These are phyloP conservation scores for Zoanthus sociatus DNA, from an alignment of 92 coral and sea anemone species.

Conservation along the genomic window DNA sequence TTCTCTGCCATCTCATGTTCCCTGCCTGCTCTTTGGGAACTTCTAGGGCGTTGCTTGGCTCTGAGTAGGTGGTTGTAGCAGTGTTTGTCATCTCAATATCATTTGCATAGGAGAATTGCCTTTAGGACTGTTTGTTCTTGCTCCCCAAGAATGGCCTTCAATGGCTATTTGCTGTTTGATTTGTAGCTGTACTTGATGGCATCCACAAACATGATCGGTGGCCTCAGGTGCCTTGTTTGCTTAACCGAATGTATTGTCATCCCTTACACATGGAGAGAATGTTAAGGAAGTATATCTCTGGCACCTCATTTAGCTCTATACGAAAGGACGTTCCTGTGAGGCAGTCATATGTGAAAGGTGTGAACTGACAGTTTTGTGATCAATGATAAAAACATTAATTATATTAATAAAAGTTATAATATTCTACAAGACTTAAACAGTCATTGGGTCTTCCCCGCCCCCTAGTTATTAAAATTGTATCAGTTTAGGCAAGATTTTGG, in stretches of 20 bases:
- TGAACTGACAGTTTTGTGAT: background rate
- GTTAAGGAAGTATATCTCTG: slow-evolving; percentile 17
- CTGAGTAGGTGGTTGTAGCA: background rate
- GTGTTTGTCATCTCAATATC: background rate
- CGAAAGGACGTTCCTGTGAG: background rate
- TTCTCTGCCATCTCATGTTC: background rate
- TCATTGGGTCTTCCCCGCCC: too few species aligned
- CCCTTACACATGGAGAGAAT: background rate
- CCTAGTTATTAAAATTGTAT: too few species aligned
- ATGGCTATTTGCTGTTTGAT: background rate
- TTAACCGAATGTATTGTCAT: background rate
- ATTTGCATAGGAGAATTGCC: background rate
- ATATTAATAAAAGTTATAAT: too few species aligned
- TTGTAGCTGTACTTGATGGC: background rate
- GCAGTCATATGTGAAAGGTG: background rate
- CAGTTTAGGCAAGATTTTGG: too few species aligned
- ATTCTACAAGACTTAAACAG: too few species aligned
- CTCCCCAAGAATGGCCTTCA: background rate
- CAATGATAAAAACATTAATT: too few species aligned
- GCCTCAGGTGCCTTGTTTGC: background rate
- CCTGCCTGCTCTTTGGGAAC: background rate
- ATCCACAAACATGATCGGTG: background rate
- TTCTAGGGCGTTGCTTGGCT: background rate
- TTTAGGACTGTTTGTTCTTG: background rate
- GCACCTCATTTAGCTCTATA: background rate